These are phyloP conservation scores for Onychorhynchus coronatus DNA, from an alignment of 2,113 vertebrate genomes.

Conservation along the genomic window DNA sequence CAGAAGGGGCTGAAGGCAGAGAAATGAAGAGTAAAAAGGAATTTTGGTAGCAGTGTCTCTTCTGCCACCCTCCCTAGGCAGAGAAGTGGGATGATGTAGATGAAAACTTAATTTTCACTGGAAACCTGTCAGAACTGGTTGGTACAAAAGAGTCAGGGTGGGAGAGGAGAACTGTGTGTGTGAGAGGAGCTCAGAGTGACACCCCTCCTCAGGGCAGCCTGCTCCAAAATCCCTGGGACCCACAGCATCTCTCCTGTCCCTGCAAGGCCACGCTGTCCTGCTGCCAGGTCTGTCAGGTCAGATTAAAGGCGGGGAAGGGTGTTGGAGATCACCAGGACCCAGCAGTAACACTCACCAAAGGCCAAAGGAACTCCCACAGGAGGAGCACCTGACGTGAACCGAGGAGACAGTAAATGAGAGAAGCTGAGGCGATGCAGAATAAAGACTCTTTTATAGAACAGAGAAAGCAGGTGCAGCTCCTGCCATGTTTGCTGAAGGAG, in stretches of 20 bases:
- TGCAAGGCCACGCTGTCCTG: accelerated
- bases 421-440: background rate
- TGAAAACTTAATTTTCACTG: background rate
- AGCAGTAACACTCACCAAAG: background rate
- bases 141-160: background rate
- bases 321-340: background rate
- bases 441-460: conserved; percentile 11
- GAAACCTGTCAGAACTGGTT: background rate
- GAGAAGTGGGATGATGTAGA: background rate
- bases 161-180: background rate
- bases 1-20: background rate
- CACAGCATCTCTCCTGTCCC: background rate
- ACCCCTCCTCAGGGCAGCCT: background rate
- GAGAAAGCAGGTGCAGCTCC: background rate
- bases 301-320: background rate
- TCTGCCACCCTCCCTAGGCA: background rate
- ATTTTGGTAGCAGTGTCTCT: background rate
- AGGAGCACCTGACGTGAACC: accelerated
- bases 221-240: background rate
- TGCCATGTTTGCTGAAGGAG: background rate
- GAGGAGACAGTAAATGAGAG: background rate
- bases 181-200: background rate
- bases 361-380: background rate
- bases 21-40: background rate
- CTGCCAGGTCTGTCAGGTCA: background rate